A percentile compares a stretch with the other conserved stretches of the same genome.
These are phyloP conservation scores for Aethina tumida DNA, from an alignment of 1,140 invertebrate genomes.

Conservation along the genomic window DNA sequence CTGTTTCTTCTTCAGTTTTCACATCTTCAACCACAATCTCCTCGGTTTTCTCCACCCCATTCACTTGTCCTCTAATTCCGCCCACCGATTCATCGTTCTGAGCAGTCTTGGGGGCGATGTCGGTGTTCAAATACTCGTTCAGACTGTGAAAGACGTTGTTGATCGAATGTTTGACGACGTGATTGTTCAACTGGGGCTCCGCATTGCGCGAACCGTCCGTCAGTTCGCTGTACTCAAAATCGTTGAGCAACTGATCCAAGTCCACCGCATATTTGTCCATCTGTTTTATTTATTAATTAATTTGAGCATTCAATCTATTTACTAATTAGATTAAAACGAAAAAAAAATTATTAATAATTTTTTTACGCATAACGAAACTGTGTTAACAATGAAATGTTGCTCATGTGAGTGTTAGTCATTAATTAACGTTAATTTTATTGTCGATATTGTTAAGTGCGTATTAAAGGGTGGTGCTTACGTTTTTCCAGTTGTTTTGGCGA, in stretches of 20 bases:
- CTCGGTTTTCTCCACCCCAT: conserved; percentile 1
- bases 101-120: conserved; percentile 20
- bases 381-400: too few relatives aligned
- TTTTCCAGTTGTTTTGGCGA: too few relatives aligned
- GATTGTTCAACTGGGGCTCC: background rate
- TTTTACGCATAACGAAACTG: too few relatives aligned
- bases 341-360: too few relatives aligned
- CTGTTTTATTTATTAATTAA: too few relatives aligned
- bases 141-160: conserved; percentile 53
- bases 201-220: conserved; percentile 11
- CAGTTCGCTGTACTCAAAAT: conserved; percentile 67
- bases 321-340: too few relatives aligned
- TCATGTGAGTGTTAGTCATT: too few relatives aligned
- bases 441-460: too few relatives aligned
- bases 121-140: conserved; percentile 49
- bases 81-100: background rate
- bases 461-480: too few relatives aligned
- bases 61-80: background rate
- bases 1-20: conserved; percentile 1
- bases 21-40: conserved; percentile 1
- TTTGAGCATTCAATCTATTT: too few relatives aligned
- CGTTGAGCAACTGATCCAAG: conserved; percentile 79
- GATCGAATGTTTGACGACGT: conserved; percentile 38
- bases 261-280: conserved; percentile 50
- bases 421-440: too few relatives aligned